Base-by-base conservation (phyloP, 2,113 vertebrate genomes). In the Marmota flaviventris region DNA sequence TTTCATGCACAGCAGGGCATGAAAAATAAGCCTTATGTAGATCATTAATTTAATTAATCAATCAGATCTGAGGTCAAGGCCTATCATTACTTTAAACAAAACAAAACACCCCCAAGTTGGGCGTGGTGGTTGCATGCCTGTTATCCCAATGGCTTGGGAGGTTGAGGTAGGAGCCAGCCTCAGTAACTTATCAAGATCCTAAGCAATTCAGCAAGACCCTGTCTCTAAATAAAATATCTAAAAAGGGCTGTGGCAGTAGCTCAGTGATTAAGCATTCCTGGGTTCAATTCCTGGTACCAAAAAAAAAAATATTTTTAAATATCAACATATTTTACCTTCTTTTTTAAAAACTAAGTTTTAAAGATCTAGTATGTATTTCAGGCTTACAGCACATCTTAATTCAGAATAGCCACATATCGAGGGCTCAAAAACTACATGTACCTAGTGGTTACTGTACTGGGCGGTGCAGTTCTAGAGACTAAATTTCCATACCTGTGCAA, bases 391-490 rank as follows among this genome's bases (percentile, higher is more conserved):
- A 70, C 22, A 32, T 12, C 4, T 89, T 45, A 11, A 24, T 29
- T 94, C 34, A 45, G 42, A 82, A 91, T 8, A 81, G 1, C 32
- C 90, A 42, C 25, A 67, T 9, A 67, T 29, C 11, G 53, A 34
- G 34, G 1, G 5, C 70, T 91, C 12, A 25, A n/a, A 89, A 86
- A 42, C 51, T 69, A 39, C 75, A 39, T 2, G 27, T 22, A n/a
- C 27, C 11, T 6, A 22, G 13, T 0, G 42, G 48, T 20, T 29
- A 51, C 39, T 1, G 2, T 0, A 32, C 5, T 32, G 32, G 3
- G 34, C 32, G 27, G 18, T 7, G 0, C 1, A 37, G 29, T 8
- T 92, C 51, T 83, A 10, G 37, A 73, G 51, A 70, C 0, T 8
- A 29, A 48, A 18, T 22, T 72, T 56, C 48, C 22, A 3, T 18